Percentiles rank a stretch among this genome's conserved stretches.
phyloP scores from a whole-genome alignment of 2,888 invertebrate species.

The Heliothis peltigera region DNA sequence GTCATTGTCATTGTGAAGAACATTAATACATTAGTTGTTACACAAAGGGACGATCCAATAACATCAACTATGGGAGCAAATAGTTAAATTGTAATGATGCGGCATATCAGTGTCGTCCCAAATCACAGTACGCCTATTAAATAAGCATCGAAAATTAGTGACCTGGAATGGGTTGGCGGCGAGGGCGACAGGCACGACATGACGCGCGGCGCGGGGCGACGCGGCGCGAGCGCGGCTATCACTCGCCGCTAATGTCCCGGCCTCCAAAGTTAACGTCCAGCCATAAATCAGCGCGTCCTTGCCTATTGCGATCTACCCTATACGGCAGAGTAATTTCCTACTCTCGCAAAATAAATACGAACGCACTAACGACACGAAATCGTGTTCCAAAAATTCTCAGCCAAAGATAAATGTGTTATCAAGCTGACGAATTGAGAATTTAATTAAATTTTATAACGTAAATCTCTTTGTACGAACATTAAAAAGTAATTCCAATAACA shows the following conservation, averaged over 20 bases:
- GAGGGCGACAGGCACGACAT: constrained; percentile 4
- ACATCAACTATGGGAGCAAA: constrained; percentile 14
- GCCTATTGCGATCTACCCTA: constrained; percentile 66
- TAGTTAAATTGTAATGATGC: constrained; percentile 16
- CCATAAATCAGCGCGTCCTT: constrained; percentile 76
- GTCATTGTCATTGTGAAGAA: background rate
- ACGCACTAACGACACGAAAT: constrained; percentile 65
- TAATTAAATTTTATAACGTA: constrained; percentile 76
- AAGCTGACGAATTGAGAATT: constrained; percentile 66
- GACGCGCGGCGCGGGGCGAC: constrained; percentile 10
- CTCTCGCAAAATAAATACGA: constrained; percentile 67
- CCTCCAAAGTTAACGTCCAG: constrained; percentile 73
- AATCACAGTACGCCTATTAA: constrained; percentile 42
- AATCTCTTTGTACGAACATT: constrained; percentile 70
- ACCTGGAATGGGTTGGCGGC: constrained; percentile 18
- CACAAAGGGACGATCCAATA: background rate
- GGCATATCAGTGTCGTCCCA: constrained; percentile 22
- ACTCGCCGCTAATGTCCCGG: constrained; percentile 73
- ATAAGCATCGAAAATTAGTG: constrained; percentile 52
- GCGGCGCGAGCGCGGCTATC: constrained; percentile 58
- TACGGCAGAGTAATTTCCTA: constrained; percentile 72
- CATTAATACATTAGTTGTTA: background rate
- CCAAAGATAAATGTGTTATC: constrained; percentile 63
- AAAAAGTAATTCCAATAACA: constrained; percentile 72
- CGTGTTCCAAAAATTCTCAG: constrained; percentile 59